phyloP scores from a whole-genome alignment of 2,797 vertebrate genomes.

The Scolopax bukidnonensis region DNA sequence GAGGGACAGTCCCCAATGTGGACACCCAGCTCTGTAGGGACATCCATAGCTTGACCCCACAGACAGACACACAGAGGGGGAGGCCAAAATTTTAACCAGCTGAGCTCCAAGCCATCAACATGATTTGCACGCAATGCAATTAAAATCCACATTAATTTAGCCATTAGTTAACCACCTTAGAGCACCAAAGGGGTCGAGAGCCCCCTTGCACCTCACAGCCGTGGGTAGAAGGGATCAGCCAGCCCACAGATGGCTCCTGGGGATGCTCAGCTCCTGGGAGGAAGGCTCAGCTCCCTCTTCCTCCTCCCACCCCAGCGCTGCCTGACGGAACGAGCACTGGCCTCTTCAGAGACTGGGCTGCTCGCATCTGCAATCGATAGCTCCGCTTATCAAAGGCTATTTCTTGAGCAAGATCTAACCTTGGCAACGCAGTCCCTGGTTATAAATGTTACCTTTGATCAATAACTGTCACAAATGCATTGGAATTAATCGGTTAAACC shows the following conservation, averaged over 20 bases:
- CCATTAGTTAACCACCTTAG: not conserved
- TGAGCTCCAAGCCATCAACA: accelerated
- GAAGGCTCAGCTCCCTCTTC: not conserved
- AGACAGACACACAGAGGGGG: not conserved
- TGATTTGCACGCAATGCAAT: accelerated
- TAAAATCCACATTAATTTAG: not conserved
- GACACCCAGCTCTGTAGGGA: not conserved
- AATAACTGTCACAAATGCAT: constrained; percentile 37
- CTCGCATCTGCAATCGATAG: not conserved
- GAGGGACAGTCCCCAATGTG: not conserved
- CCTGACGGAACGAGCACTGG: not conserved
- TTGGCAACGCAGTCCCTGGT: constrained; percentile 8
- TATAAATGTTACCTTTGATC: constrained; percentile 74
- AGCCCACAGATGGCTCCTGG: accelerated
- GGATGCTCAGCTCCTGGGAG: not conserved
- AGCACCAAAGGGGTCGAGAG: accelerated
- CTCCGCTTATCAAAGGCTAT: constrained; percentile 32
- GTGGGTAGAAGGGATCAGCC: accelerated
- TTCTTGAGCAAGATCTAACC: constrained; percentile 34
- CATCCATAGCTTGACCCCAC: not conserved
- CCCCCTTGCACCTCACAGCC: not conserved
- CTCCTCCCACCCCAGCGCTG: not conserved
- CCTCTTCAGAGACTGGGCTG: not conserved
- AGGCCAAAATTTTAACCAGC: not conserved
- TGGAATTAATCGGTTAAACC: constrained; percentile 31